These are phyloP conservation scores for Caprella mutica DNA, from an alignment of 2,888 invertebrate genomes.

Conservation along the genomic window DNA sequence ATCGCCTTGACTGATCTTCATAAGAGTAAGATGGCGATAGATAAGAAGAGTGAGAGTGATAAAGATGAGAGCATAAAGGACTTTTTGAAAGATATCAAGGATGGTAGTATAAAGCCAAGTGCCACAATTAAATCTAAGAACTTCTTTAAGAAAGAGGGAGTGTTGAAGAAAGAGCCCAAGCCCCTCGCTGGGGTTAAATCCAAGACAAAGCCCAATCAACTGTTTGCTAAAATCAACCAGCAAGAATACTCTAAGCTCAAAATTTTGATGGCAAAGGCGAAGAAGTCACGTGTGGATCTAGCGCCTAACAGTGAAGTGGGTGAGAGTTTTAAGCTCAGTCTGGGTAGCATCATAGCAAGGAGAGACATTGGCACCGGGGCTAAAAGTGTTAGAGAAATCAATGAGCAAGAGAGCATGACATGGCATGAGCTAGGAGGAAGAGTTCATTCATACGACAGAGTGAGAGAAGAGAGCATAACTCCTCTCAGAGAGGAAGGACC, in stretches of 20 bases:
- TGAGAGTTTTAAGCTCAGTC: slow-evolving; percentile 30
- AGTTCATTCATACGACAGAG: background rate
- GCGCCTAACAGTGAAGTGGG: slow-evolving; percentile 32
- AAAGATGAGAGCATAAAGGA: slow-evolving; percentile 31
- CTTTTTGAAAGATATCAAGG: slow-evolving; percentile 32
- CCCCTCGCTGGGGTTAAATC: slow-evolving; percentile 27
- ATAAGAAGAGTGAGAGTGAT: slow-evolving; percentile 13
- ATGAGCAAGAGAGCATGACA: slow-evolving; percentile 29
- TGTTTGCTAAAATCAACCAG: slow-evolving; percentile 32
- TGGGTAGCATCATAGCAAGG: slow-evolving; percentile 29
- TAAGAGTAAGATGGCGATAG: slow-evolving; percentile 10
- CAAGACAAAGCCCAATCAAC: slow-evolving; percentile 24
- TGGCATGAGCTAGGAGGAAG: too few species aligned
- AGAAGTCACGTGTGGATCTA: slow-evolving; percentile 31
- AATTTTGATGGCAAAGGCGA: slow-evolving; percentile 32
- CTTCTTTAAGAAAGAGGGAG: slow-evolving; percentile 32
- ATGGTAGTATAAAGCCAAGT: slow-evolving; percentile 32
- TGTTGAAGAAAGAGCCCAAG: slow-evolving; percentile 33
- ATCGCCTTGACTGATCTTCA: background rate
- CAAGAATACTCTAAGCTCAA: slow-evolving; percentile 31
- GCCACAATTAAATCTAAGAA: slow-evolving; percentile 33
- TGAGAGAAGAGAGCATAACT: slow-evolving; percentile 1
- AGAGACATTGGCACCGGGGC: slow-evolving; percentile 32
- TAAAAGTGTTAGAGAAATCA: slow-evolving; percentile 24
- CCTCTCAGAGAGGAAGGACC: slow-evolving; percentile 7